Conservation (phyloP, 2,797 vertebrate species). For the Dicrostonyx torquatus region DNA sequence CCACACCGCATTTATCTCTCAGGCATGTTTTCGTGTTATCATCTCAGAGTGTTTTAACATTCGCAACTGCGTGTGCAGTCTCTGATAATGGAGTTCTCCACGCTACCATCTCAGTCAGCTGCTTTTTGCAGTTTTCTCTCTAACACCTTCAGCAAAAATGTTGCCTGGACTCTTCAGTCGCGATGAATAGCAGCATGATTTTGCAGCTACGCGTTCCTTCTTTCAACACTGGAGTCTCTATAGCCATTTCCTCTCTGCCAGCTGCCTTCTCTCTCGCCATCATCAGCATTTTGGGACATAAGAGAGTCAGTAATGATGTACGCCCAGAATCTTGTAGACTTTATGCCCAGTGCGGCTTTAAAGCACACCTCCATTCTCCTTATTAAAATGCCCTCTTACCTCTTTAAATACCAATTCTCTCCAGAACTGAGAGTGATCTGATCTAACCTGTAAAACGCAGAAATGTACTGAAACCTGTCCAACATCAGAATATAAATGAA, state of each 20-base stretch:
- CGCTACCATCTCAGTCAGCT: slow-evolving; percentile 42
- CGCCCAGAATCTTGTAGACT: not conserved
- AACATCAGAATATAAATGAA: not conserved
- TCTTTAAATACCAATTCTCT: slow-evolving; percentile 12
- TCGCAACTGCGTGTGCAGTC: not conserved
- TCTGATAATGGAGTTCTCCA: slow-evolving; percentile 45
- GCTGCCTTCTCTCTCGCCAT: slow-evolving; percentile 51
- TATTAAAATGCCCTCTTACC: not conserved
- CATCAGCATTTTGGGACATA: slow-evolving; percentile 71
- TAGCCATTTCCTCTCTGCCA: slow-evolving; percentile 59
- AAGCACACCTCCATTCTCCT: slow-evolving; percentile 47
- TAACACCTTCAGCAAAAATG: slow-evolving; percentile 50
- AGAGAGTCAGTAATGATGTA: slow-evolving; percentile 51
- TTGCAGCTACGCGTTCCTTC: slow-evolving; percentile 38
- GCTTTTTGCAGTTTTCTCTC: slow-evolving; percentile 51
- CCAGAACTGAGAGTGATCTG: not conserved
- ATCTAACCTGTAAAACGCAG: slow-evolving; percentile 5
- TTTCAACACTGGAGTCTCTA: slow-evolving; percentile 32
- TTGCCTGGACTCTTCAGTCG: slow-evolving; percentile 45
- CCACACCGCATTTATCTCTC: not conserved
- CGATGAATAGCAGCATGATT: slow-evolving; percentile 73
- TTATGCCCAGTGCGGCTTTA: slow-evolving; percentile 61
- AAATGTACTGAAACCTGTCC: not conserved
- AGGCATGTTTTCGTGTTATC: not conserved
- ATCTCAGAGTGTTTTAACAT: not conserved